phyloP scores from a whole-genome alignment of 1,140 invertebrate species.

The Plectrocnemia conspersa region DNA sequence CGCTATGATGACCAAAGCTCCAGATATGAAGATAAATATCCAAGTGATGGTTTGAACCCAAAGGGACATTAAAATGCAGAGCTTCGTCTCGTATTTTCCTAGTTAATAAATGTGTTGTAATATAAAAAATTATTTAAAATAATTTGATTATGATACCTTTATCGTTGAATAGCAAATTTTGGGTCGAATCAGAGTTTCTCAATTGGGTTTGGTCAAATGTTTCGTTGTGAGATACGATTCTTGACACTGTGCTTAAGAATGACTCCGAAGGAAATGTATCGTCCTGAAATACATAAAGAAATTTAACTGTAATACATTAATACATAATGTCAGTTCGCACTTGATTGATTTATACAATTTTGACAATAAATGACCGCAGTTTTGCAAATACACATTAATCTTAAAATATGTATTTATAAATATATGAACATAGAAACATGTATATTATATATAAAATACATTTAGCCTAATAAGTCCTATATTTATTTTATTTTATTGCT shows the following conservation, averaged over 20 bases:
- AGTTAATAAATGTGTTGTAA: background rate
- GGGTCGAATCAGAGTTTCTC: background rate
- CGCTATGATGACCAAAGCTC: constrained; percentile 2
- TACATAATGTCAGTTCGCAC: no score
- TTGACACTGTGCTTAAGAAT: constrained; percentile 51
- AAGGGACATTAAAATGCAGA: constrained; percentile 39
- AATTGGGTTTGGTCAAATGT: constrained; percentile 3
- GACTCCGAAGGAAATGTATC: constrained; percentile 38
- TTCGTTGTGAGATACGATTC: constrained; percentile 40
- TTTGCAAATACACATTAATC: no score
- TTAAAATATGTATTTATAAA: no score
- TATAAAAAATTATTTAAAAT: background rate
- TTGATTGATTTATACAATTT: no score
- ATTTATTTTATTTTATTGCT: no score
- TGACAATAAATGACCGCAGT: no score
- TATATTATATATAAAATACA: no score
- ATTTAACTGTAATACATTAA: no score
- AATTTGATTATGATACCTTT: background rate
- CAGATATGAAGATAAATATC: constrained; percentile 39
- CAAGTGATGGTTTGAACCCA: constrained; percentile 50
- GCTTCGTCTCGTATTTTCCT: constrained; percentile 33
- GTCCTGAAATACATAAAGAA: no score
- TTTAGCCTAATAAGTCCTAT: no score
- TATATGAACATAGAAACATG: no score
- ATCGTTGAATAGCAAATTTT: constrained; percentile 8